Percentiles rank a stretch among this genome's conserved stretches.
Conservation (phyloP, 1,140 invertebrate species). For the Papilio glaucus region DNA sequence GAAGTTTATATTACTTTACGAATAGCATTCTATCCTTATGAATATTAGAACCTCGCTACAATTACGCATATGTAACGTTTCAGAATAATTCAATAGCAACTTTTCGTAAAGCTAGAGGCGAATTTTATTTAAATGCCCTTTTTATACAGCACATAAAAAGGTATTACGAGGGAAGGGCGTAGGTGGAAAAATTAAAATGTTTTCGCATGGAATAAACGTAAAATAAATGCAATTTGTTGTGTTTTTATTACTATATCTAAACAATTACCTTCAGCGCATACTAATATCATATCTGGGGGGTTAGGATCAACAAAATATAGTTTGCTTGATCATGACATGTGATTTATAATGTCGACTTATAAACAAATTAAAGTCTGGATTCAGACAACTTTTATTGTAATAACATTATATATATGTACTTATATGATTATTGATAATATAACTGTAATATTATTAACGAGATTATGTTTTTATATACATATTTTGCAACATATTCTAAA, state of each 20-base stretch:
- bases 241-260: slow-evolving; percentile 16
- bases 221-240: slow-evolving; percentile 24
- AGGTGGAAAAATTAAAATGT: slow-evolving; percentile 19
- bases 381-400: no score
- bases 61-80: neutral
- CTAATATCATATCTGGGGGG: neutral
- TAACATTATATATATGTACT: no score
- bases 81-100: slow-evolving; percentile 24
- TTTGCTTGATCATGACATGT: neutral
- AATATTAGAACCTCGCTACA: slow-evolving; percentile 17
- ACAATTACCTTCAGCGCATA: slow-evolving; percentile 1
- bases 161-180: slow-evolving; percentile 3
- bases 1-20: neutral
- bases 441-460: no score
- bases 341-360: no score
- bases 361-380: no score
- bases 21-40: neutral
- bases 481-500: no score
- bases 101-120: slow-evolving; percentile 4
- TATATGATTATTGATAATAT: no score
- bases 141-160: slow-evolving; percentile 18
- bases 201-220: slow-evolving; percentile 24
- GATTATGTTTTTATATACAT: no score
- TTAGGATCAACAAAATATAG: neutral
- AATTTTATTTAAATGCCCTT: slow-evolving; percentile 29